Evolutionary conservation across 2,113 vertebrate species (phyloP).

Genomic region (Corythornis madagascariensis): DNA sequence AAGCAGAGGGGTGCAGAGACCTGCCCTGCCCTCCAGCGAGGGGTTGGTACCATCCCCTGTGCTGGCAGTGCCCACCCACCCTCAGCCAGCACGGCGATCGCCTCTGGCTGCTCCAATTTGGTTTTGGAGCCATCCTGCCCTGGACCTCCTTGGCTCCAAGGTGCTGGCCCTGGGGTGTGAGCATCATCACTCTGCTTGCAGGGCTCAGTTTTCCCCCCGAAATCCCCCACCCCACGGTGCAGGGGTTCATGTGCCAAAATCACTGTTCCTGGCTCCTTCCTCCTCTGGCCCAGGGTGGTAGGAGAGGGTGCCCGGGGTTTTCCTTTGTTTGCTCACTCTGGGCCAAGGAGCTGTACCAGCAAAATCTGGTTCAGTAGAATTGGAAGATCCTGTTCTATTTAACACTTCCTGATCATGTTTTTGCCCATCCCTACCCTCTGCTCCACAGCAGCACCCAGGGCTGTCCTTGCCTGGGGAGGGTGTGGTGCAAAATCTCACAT

Average conservation of each 20-base stretch:
- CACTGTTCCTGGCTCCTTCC: neutral
- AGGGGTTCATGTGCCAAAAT: neutral
- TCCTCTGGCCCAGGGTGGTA: neutral
- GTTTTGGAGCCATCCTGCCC: neutral
- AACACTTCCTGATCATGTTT: neutral
- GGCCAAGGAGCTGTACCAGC: neutral
- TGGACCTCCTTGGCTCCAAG: rapidly evolving
- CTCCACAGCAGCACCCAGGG: neutral
- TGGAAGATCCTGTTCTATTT: neutral
- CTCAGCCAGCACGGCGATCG: rapidly evolving
- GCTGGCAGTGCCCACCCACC: neutral
- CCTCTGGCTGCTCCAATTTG: neutral
- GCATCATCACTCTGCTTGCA: rapidly evolving
- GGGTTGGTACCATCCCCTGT: neutral
- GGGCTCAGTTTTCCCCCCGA: no score
- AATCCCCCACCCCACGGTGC: no score
- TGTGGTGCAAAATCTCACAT: neutral
- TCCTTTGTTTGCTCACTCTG: neutral
- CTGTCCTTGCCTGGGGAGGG: neutral
- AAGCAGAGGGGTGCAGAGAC: neutral
- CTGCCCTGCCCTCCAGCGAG: neutral
- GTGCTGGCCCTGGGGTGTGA: neutral
- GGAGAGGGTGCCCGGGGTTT: neutral
- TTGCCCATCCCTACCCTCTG: neutral
- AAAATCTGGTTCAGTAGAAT: neutral